Base-by-base conservation (phyloP, 1,140 invertebrate genomes). In the Thrips palmi region DNA sequence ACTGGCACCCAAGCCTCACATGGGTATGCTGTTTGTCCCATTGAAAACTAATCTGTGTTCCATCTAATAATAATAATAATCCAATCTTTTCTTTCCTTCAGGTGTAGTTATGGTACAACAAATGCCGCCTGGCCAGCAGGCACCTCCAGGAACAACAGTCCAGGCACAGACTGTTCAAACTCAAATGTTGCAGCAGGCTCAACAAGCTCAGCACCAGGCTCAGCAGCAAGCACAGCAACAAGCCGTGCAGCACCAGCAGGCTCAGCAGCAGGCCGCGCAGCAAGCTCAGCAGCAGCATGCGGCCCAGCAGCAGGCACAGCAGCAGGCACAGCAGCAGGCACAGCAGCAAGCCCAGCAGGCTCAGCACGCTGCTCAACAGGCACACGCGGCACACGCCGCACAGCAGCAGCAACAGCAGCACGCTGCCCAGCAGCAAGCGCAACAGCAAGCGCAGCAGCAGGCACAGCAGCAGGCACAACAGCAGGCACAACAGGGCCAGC, bases 401-500 rank as follows among this genome's bases (percentile, higher is more conserved):
- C 49, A 46, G 22, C 47, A 41, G 21, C 43, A 37, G 2, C 49
- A 46, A 24, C 47, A 41, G 21, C 43, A 37, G 20, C 24, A 23
- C 10, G 37, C 40, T 15, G 37, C 29, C 10, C 47, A 47, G 25
- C 44, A 34, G 22, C 55, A 58, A 39, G 43, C 37, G 25, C 39
- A 42, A 11, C 45, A 47, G 27, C 35, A 52, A 7, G 52, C 54
- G 25, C 56, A 57, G 34, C 62, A 61, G 41, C 56, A 60, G 35
- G 50, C 52, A 36, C 56, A 59, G 34, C 54, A 55, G 37, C 59
- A 52, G 46, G 47, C 56, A 25, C 56, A 54, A 38, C 49, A 52
- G 10, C 54, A 57, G 11, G 56, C 54, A 33, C 63, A 60, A 44
- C 66, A 67, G 49, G 61, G 66, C 37, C 65, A 68, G 45, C 61